phyloP scores from a whole-genome alignment of 2,888 invertebrate genomes.

The Chromoteleia sp. region DNA sequence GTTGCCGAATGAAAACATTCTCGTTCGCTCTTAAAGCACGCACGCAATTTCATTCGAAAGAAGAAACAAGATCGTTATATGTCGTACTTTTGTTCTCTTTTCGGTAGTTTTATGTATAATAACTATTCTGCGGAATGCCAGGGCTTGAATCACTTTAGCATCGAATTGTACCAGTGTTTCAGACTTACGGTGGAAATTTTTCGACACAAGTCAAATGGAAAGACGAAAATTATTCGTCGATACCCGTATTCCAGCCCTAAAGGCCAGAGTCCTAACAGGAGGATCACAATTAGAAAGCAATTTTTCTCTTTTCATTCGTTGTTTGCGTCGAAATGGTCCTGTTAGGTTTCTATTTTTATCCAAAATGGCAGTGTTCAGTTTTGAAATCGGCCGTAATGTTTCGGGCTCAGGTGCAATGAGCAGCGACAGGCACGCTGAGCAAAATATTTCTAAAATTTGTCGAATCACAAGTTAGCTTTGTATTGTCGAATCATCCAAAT shows the following conservation, averaged over 20 bases:
- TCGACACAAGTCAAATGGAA: slow-evolving; percentile 35
- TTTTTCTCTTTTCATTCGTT: slow-evolving; percentile 53
- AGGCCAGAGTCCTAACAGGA: slow-evolving; percentile 52
- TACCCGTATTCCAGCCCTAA: slow-evolving; percentile 51
- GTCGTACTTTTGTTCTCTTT: not conserved
- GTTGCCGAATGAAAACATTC: slow-evolving; percentile 79
- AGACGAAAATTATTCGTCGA: slow-evolving; percentile 43
- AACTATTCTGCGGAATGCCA: slow-evolving; percentile 39
- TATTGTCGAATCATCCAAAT: slow-evolving; percentile 67
- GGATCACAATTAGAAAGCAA: slow-evolving; percentile 57
- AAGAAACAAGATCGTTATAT: slow-evolving; percentile 47
- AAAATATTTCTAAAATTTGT: slow-evolving; percentile 60
- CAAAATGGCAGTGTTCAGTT: slow-evolving; percentile 80
- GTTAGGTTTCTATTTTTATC: slow-evolving; percentile 72
- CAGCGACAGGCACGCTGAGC: slow-evolving; percentile 69
- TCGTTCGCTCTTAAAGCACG: slow-evolving; percentile 68
- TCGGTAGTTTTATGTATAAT: not conserved
- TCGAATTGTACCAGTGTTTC: slow-evolving; percentile 57
- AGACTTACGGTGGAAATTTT: slow-evolving; percentile 37
- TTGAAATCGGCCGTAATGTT: slow-evolving; percentile 34
- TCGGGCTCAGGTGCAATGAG: slow-evolving; percentile 56
- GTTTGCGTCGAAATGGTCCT: slow-evolving; percentile 25
- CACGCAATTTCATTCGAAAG: slow-evolving; percentile 58
- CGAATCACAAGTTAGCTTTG: slow-evolving; percentile 65
- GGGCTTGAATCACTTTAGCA: slow-evolving; percentile 59